Percentiles rank a stretch among this genome's conserved stretches.
Evolutionary conservation across 2,113 vertebrate genomes (phyloP).

Genomic region (Vulpes ferrilata): DNA sequence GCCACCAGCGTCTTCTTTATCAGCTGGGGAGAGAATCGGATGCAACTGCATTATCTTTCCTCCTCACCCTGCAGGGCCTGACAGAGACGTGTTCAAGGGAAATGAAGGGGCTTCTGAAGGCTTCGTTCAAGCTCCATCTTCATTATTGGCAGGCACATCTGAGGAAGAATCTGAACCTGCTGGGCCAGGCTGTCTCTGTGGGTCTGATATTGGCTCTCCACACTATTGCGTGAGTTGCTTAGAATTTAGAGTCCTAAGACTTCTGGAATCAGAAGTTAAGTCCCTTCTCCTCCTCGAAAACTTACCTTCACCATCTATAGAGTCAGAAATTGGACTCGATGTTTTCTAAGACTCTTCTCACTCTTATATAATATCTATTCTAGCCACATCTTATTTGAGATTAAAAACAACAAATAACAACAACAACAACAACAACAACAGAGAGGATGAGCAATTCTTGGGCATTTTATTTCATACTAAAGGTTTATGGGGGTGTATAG

Average conservation of each 20-base stretch:
- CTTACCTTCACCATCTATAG: neutral
- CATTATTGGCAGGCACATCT: rapidly evolving
- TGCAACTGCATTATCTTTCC: neutral
- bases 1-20: neutral
- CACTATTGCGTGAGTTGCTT: neutral
- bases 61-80: neutral
- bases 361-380: neutral
- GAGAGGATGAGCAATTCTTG: neutral
- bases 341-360: neutral
- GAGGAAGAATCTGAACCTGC: neutral
- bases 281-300: neutral
- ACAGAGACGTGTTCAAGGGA: neutral
- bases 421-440: neutral
- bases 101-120: neutral
- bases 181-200: neutral
- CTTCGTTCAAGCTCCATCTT: neutral
- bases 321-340: neutral
- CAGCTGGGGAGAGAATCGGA: no score
- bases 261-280: neutral
- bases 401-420: neutral
- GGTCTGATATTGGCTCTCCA: neutral
- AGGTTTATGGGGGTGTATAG: neutral
- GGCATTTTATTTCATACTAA: neutral
- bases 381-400: neutral
- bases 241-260: neutral